Evolutionary conservation across 2,888 invertebrate genomes (phyloP), one percentile per base, ranked within the genome.

Genomic region (Trachelus iudaicus): DNA sequence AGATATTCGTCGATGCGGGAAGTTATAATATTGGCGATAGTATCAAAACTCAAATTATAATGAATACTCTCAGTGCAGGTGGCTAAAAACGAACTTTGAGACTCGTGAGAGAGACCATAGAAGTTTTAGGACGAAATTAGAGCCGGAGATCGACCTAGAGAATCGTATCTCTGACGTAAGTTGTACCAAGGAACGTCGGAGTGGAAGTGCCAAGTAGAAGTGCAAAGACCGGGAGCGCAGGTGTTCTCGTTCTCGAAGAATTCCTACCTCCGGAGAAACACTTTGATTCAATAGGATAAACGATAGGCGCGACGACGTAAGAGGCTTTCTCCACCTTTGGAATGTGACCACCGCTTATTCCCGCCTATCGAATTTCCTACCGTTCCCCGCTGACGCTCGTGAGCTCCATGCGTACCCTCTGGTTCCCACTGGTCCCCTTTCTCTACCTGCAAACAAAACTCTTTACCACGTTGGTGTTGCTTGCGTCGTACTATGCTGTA

Each of bases 271-370:
- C 12, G 69, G 30, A 33, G 69, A 33, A 33, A 30, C 69, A 69
- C 33, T 31, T 33, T 33, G 33, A 33, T 40, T 33, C 69, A 30
- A 69, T 33, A 69, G 69, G 69, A 33, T 69, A 69, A 33, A 12
- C 69, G 11, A 30, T 82, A 82, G 83, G 79, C 79, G 79, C 84
- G 82, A 69, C 77, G 81, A 69, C 77, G 81, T 83, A 85, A 87
- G 86, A 87, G 88, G 89, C 89, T 89, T 89, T 89, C 89, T 88
- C 89, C 87, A 80, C 76, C 79, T 34, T 73, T 4, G 73, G 69
- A 69, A 69, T 69, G 69, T 69, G 69, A 30, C 40, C 40, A 40
- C 40, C 40, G 40, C 40, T 40, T 40, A 40, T 40, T 40, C 40
- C 40, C 40, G 15, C 40, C 40, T 15, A 40, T 40, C 40, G 40